Conservation (phyloP, 1,140 invertebrate genomes). For the Sitophilus oryzae region DNA sequence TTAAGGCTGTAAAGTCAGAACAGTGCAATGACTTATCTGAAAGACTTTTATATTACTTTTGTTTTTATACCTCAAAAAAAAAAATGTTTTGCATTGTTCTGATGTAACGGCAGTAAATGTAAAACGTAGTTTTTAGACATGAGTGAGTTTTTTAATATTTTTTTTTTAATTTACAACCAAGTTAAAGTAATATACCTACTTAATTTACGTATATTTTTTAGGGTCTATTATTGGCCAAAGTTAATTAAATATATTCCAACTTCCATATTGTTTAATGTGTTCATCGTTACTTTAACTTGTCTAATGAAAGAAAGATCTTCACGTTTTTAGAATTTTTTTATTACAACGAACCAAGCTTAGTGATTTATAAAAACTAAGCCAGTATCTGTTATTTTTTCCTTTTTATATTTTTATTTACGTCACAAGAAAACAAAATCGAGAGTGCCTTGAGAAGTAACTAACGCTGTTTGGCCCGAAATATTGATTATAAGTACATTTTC, state of each 20-base stretch:
- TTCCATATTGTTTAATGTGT: slow-evolving; percentile 1
- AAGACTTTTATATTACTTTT: background rate
- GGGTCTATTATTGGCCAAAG: no score
- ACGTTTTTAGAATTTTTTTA: background rate
- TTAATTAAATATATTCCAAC: background rate
- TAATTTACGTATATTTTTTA: background rate
- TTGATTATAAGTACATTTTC: background rate
- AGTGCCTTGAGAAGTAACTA: slow-evolving; percentile 12
- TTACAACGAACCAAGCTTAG: slow-evolving; percentile 10
- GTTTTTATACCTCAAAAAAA: no score
- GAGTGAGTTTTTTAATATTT: background rate
- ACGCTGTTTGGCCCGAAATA: background rate
- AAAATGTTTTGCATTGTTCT: background rate
- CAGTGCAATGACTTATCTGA: background rate
- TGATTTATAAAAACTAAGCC: slow-evolving; percentile 3
- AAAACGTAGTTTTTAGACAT: background rate
- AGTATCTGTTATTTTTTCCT: slow-evolving; percentile 9
- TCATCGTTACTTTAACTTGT: slow-evolving; percentile 18
- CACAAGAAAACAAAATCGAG: slow-evolving; percentile 5
- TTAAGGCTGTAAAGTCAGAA: background rate
- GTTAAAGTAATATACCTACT: background rate
- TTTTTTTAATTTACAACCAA: background rate
- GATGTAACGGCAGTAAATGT: background rate
- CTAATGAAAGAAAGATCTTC: background rate
- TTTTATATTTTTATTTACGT: slow-evolving; percentile 21